These are phyloP conservation scores for Patella ulyssiponensis DNA, from an alignment of 2,888 invertebrate species.

Conservation along the genomic window DNA sequence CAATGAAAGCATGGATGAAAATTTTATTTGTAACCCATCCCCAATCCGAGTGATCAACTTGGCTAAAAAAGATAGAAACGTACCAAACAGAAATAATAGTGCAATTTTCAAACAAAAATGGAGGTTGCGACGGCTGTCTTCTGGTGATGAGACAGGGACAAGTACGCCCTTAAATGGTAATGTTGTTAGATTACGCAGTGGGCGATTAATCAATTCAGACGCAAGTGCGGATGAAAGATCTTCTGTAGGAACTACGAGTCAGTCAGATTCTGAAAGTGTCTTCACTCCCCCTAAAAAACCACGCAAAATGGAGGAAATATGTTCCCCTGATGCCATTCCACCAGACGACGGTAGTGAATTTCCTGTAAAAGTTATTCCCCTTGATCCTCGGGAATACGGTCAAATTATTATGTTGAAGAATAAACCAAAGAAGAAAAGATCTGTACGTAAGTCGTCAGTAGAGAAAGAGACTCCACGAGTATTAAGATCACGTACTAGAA, in stretches of 20 bases:
- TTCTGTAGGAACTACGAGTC: neutral
- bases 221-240: neutral
- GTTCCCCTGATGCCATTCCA: neutral
- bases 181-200: neutral
- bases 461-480: neutral
- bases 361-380: neutral
- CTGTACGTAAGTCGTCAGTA: neutral
- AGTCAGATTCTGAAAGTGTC: neutral
- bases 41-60: neutral
- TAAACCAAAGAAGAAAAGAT: neutral
- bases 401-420: neutral
- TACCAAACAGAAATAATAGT: neutral
- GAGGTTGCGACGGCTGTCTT: neutral
- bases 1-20: neutral
- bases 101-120: slow-evolving; percentile 10
- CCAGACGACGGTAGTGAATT: neutral
- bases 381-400: neutral
- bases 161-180: neutral
- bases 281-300: slow-evolving; percentile 1
- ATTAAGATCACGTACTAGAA: neutral
- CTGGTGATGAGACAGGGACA: neutral
- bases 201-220: neutral
- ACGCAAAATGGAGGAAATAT: slow-evolving; percentile 2
- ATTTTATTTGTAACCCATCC: neutral
- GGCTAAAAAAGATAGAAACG: neutral